Evolutionary conservation across 1,140 invertebrate species (phyloP).

Genomic region (Tetragnatha versicolor): DNA sequence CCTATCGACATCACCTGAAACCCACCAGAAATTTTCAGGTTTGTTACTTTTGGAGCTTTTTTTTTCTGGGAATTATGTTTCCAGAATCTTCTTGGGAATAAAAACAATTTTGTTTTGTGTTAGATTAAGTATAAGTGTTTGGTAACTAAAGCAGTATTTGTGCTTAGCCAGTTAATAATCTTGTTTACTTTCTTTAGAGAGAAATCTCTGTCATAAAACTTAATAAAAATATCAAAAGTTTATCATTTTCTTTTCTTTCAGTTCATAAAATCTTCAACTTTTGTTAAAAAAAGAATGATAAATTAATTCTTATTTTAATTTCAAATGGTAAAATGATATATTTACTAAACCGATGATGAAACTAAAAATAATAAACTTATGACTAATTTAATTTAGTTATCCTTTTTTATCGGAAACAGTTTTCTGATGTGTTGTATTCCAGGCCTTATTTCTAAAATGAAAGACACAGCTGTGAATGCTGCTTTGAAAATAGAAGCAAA

Average conservation of each 20-base stretch:
- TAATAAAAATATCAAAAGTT: too few relatives aligned
- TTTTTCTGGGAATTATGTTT: not conserved
- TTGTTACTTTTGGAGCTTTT: not conserved
- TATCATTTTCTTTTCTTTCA: too few relatives aligned
- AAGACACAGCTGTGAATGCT: conserved; percentile 92
- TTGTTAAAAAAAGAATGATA: too few relatives aligned
- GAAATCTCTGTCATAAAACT: too few relatives aligned
- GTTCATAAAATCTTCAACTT: too few relatives aligned
- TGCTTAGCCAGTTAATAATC: not conserved
- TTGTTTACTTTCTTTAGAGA: not conserved
- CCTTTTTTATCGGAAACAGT: not conserved
- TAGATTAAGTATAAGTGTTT: too few relatives aligned
- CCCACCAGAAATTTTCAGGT: conserved; percentile 91
- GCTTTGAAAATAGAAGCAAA: conserved; percentile 93
- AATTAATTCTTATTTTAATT: not conserved
- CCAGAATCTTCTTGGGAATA: not conserved
- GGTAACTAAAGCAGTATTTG: not conserved
- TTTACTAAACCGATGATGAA: not conserved
- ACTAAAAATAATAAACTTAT: not conserved
- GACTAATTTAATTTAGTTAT: not conserved
- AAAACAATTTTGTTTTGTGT: too few relatives aligned
- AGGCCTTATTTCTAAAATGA: conserved; percentile 94
- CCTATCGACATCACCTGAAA: conserved; percentile 83
- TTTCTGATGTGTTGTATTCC: conserved; percentile 57
- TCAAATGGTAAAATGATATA: not conserved